Evolutionary conservation across 2,797 vertebrate genomes (phyloP).

Genomic region (Eulemur rubriventer): DNA sequence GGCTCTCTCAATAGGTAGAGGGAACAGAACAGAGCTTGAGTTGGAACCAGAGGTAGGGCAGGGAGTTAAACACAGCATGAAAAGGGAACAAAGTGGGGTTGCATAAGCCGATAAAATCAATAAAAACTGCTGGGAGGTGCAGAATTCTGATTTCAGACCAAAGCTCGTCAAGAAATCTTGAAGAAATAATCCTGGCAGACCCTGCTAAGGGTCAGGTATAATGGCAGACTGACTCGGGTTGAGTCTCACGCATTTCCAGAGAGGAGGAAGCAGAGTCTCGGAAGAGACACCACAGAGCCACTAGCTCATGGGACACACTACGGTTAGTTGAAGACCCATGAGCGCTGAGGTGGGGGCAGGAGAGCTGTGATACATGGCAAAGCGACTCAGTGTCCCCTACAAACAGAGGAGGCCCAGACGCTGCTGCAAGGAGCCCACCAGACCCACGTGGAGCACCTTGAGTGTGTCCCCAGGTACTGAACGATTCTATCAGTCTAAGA

Average conservation of each 20-base stretch:
- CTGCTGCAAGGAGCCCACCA: not conserved
- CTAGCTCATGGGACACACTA: not conserved
- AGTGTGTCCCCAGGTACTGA: not conserved
- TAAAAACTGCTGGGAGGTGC: not conserved
- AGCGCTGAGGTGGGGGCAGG: not conserved
- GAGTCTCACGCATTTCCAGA: not conserved
- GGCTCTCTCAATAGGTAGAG: not conserved
- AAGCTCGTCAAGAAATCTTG: not conserved
- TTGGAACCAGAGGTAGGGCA: not conserved
- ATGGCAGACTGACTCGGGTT: not conserved
- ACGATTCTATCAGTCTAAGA: not conserved
- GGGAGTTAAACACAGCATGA: not conserved
- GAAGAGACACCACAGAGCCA: too few species aligned
- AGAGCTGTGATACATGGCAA: rapidly evolving
- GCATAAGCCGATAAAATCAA: not conserved
- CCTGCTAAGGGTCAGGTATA: not conserved
- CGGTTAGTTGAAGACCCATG: not conserved
- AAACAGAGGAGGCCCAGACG: not conserved
- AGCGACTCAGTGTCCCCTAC: not conserved
- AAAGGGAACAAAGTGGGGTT: not conserved
- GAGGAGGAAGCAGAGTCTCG: not conserved
- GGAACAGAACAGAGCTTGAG: not conserved
- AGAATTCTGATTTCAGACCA: not conserved
- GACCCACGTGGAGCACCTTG: not conserved
- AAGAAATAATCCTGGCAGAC: not conserved